These are phyloP conservation scores for Myiopsitta monachus DNA, from an alignment of 2,113 vertebrate genomes.

Conservation along the genomic window DNA sequence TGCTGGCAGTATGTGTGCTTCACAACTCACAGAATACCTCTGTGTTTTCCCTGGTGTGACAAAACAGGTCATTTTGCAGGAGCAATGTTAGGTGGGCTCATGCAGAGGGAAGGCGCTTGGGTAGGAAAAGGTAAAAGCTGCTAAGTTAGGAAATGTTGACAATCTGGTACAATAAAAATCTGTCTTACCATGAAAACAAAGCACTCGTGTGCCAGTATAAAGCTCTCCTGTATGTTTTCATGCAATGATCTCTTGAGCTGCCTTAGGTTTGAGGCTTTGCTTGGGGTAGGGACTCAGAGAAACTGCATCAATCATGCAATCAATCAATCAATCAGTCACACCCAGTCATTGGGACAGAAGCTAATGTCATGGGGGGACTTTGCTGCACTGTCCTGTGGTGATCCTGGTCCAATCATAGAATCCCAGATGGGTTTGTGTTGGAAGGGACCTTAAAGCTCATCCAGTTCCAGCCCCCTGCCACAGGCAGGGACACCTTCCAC, in stretches of 20 bases:
- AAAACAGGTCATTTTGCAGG: background rate
- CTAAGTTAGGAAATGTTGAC: background rate
- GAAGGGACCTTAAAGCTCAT: background rate
- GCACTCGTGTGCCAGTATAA: background rate
- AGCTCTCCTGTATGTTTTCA: background rate
- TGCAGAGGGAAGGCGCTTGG: too few relatives aligned
- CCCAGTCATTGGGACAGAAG: background rate
- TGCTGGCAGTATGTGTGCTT: too few relatives aligned
- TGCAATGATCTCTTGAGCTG: background rate
- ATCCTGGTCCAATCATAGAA: background rate
- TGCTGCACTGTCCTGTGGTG: background rate
- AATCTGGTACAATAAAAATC: background rate
- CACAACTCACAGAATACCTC: background rate
- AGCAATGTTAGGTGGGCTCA: fast-evolving
- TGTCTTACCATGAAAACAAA: background rate
- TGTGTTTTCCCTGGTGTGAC: background rate
- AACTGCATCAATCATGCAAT: background rate
- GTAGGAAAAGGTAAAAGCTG: background rate
- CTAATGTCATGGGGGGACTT: background rate
- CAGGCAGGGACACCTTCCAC: background rate
- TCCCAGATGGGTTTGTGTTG: background rate
- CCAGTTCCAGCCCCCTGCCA: background rate
- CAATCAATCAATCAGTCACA: too few relatives aligned
- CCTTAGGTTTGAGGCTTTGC: background rate
- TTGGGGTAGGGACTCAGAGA: background rate